phyloP scores from a whole-genome alignment of 2,113 vertebrate genomes.

The Centrocercus urophasianus region DNA sequence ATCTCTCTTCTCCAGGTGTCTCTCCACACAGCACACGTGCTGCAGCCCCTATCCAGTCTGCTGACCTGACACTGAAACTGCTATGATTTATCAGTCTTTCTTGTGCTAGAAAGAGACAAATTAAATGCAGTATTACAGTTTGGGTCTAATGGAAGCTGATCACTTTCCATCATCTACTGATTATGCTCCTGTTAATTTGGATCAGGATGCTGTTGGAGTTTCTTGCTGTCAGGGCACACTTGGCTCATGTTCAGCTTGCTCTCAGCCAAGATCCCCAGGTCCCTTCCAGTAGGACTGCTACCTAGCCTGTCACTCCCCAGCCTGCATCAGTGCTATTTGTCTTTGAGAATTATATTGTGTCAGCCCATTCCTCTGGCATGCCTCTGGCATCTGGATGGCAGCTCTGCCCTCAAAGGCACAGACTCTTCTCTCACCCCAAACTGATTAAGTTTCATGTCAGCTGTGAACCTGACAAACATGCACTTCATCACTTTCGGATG shows the following conservation, averaged over 20 bases:
- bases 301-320: not conserved
- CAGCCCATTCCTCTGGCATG: not conserved
- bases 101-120: not conserved
- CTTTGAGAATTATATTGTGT: not conserved
- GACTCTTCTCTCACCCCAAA: not conserved
- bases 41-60: not conserved
- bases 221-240: too few species aligned
- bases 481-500: not conserved
- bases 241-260: too few species aligned
- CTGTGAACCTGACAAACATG: not conserved
- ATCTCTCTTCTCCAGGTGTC: not conserved
- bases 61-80: not conserved
- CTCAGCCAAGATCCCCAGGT: too few species aligned
- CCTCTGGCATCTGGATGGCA: not conserved
- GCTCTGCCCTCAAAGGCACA: not conserved
- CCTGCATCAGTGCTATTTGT: not conserved
- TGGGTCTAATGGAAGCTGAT: not conserved
- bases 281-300: too few species aligned
- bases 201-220: too few species aligned
- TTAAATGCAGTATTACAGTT: not conserved
- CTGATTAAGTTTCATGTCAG: not conserved
- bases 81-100: not conserved
- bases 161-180: not conserved
- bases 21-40: rapidly evolving
- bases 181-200: too few species aligned